Base-by-base conservation (phyloP, 2,888 invertebrate species). In the Serrognathus titanus region DNA sequence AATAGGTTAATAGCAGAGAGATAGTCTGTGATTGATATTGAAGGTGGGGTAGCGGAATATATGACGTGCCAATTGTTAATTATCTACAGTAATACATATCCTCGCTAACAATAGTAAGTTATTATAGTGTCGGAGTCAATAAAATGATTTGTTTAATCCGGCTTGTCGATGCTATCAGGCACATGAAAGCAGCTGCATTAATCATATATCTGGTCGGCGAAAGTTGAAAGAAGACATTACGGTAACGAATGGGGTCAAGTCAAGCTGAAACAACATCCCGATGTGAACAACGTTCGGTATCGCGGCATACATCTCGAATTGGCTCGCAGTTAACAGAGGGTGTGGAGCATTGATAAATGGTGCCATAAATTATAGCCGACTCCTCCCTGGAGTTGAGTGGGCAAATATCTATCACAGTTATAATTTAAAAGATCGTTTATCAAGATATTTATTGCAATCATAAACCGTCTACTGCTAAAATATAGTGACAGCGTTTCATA, bases 221-320 rank as follows among this genome's bases (percentile, higher is more conserved):
- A 75, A 75, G 75, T 75, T 74, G 72, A 77, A 77, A 77, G 77
- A 77, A 77, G 76, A 76, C 75, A 76, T 77, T 75, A 76, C 71
- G 69, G 71, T 72, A 76, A 77, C 73, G 74, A 77, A 78, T 76
- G 77, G 75, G 78, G 76, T 71, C 75, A 76, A 74, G 73, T 75
- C 75, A 71, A 72, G 75, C 75, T 71, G 75, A 76, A 77, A 78
- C 75, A 77, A 76, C 76, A 75, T 74, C 71, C 71, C 71, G 71
- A 71, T 69, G 69, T 67, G 70, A 60, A 58, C 59, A 62, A 50
- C 57, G 60, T 60, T 57, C 60, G 60, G 69, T 76, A 75, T 75
- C 75, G 72, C 71, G 72, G 79, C 81, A 80, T 79, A 81, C 80
- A 81, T 82, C 81, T 81, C 78, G 78, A 80, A 81, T 81, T 80